phyloP scores from a whole-genome alignment of 2,113 vertebrate genomes.

The Catharus bicknelli region DNA sequence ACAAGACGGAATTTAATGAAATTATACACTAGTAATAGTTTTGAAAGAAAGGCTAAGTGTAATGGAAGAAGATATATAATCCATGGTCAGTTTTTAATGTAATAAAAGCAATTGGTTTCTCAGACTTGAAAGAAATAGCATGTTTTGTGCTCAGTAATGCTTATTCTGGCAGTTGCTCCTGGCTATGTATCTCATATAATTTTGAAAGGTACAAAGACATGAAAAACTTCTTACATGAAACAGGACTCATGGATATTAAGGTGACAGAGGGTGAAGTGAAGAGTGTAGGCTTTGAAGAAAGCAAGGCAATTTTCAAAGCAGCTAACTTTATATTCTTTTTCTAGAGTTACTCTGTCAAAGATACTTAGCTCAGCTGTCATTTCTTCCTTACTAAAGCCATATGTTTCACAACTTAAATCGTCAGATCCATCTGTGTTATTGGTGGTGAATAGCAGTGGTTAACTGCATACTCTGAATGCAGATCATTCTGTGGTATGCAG shows the following conservation, averaged over 20 bases:
- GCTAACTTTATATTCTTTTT: slow-evolving; percentile 59
- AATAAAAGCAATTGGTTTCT: slow-evolving; percentile 42
- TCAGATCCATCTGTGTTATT: slow-evolving; percentile 49
- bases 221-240: slow-evolving; percentile 55
- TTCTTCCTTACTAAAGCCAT: slow-evolving; percentile 47
- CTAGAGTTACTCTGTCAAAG: slow-evolving; percentile 57
- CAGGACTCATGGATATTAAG: slow-evolving; percentile 62
- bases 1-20: not conserved
- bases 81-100: slow-evolving; percentile 16
- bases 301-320: slow-evolving; percentile 64
- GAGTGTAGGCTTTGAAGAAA: slow-evolving; percentile 67
- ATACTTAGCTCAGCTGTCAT: slow-evolving; percentile 50
- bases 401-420: slow-evolving; percentile 39
- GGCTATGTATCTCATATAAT: slow-evolving; percentile 53
- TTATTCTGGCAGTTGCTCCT: slow-evolving; percentile 63
- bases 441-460: slow-evolving; percentile 15
- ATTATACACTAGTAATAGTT: slow-evolving; percentile 13
- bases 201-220: slow-evolving; percentile 62
- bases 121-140: slow-evolving; percentile 53
- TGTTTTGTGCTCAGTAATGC: slow-evolving; percentile 39
- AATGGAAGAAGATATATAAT: slow-evolving; percentile 9
- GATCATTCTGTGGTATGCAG: not conserved
- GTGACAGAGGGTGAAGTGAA: slow-evolving; percentile 51
- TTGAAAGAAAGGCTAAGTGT: slow-evolving; percentile 15
- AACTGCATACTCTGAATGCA: not conserved